These are phyloP conservation scores for Psix sp. DNA, from an alignment of 1,140 invertebrate species.

Conservation along the genomic window DNA sequence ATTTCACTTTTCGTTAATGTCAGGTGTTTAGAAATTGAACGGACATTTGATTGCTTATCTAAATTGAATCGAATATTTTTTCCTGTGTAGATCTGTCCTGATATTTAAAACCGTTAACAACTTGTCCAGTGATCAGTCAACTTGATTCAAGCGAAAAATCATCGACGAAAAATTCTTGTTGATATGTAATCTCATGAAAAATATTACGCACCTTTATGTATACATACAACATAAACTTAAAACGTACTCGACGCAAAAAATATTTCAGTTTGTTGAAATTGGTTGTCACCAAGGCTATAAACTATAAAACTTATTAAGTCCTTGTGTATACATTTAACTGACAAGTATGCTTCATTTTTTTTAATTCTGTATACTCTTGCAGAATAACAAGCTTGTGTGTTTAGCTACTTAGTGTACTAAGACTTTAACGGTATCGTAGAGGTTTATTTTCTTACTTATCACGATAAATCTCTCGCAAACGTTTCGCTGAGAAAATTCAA, in stretches of 20 bases:
- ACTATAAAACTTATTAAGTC: conserved; percentile 10
- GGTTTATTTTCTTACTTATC: conserved; percentile 9
- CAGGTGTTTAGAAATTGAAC: conserved; percentile 20
- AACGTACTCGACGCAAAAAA: conserved; percentile 1
- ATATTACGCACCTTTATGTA: neutral
- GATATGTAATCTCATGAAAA: no score
- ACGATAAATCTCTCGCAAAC: conserved; percentile 5
- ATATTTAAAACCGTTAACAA: conserved; percentile 2
- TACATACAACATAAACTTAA: neutral
- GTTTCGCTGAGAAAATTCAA: neutral
- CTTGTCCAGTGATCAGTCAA: conserved; percentile 1
- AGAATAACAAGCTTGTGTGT: conserved; percentile 17
- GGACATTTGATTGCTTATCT: conserved; percentile 30
- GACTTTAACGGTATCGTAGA: conserved; percentile 22
- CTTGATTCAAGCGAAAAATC: neutral
- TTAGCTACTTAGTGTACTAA: conserved; percentile 24
- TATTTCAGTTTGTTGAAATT: conserved; percentile 10
- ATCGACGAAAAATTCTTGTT: neutral
- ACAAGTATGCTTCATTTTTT: conserved; percentile 20
- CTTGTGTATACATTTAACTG: conserved; percentile 18
- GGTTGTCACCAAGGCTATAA: no score
- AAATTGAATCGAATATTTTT: conserved; percentile 27
- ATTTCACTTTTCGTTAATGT: conserved; percentile 35
- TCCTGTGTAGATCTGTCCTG: neutral
- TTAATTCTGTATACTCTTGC: conserved; percentile 11